Evolutionary conservation across 2,888 invertebrate genomes (phyloP).

Genomic region (Drosophila mimetica): DNA sequence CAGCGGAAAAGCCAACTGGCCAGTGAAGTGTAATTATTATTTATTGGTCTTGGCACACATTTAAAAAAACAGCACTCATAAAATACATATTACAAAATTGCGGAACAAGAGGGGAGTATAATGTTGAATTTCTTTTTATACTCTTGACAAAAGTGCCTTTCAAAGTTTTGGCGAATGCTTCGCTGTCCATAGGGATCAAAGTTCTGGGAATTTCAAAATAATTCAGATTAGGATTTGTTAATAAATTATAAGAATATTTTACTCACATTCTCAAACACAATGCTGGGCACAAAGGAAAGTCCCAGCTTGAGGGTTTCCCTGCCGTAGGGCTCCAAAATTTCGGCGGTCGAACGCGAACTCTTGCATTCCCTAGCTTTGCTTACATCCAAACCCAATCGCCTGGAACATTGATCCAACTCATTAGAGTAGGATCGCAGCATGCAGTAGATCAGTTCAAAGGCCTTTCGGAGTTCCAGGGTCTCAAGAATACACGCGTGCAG

Average conservation of each 20-base stretch:
- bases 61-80: conserved; percentile 14
- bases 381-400: conserved; percentile 65
- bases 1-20: conserved; percentile 7
- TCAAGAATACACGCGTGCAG: conserved; percentile 83
- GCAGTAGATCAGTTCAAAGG: conserved; percentile 80
- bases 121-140: conserved; percentile 70
- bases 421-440: conserved; percentile 70
- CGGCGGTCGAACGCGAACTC: conserved; percentile 58
- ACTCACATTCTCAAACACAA: conserved; percentile 81
- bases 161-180: conserved; percentile 73
- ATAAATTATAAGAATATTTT: background rate
- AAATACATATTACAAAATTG: background rate
- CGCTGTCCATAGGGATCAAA: conserved; percentile 74
- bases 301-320: conserved; percentile 72
- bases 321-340: conserved; percentile 81
- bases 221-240: background rate
- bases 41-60: conserved; percentile 35
- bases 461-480: conserved; percentile 58
- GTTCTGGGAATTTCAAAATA: conserved; percentile 47
- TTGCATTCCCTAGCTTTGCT: conserved; percentile 71
- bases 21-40: conserved; percentile 15
- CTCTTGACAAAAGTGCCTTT: conserved; percentile 68
- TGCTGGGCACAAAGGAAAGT: conserved; percentile 81
- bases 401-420: conserved; percentile 71
- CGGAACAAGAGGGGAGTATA: conserved; percentile 61